Conservation (phyloP, 2,113 vertebrate species). For the Promerops cafer region DNA sequence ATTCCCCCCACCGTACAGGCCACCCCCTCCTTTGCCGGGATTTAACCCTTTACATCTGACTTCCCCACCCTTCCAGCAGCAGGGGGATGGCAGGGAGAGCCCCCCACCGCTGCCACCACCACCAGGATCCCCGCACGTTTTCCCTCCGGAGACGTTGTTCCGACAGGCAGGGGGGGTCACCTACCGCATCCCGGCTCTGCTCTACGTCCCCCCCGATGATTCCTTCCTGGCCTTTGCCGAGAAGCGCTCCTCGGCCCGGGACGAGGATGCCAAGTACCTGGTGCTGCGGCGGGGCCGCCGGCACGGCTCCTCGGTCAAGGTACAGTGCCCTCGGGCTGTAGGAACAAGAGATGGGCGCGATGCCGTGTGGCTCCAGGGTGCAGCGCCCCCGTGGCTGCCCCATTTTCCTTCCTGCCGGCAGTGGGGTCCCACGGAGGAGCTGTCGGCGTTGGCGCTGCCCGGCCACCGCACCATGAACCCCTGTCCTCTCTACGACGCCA, state of each 20-base stretch:
- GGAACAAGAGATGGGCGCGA: accelerated
- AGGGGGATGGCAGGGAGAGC: neutral
- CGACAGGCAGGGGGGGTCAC: constrained; percentile 70
- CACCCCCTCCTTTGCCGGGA: accelerated
- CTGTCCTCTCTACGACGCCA: constrained; percentile 67
- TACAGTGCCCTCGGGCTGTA: neutral
- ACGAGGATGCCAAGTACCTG: constrained; percentile 79
- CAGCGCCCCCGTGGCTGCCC: accelerated
- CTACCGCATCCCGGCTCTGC: constrained; percentile 88
- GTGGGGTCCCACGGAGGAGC: constrained; percentile 55
- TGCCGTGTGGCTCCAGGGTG: accelerated
- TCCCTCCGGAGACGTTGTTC: constrained; percentile 70
- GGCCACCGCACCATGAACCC: constrained; percentile 76
- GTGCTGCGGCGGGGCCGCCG: constrained; percentile 81
- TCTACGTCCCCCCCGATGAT: constrained; percentile 71
- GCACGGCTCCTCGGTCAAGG: constrained; percentile 74
- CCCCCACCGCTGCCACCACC: accelerated
- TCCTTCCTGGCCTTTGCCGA: constrained; percentile 90
- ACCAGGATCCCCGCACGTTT: neutral
- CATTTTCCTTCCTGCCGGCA: neutral
- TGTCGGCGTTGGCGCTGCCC: constrained; percentile 37
- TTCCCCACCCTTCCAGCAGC: neutral
- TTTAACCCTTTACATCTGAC: neutral
- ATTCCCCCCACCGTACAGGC: accelerated
- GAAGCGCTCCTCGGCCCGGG: constrained; percentile 74